Evolutionary conservation across 1,140 invertebrate species (phyloP), one percentile per base, ranked within the genome.

Genomic region (Palaemon carinicauda): DNA sequence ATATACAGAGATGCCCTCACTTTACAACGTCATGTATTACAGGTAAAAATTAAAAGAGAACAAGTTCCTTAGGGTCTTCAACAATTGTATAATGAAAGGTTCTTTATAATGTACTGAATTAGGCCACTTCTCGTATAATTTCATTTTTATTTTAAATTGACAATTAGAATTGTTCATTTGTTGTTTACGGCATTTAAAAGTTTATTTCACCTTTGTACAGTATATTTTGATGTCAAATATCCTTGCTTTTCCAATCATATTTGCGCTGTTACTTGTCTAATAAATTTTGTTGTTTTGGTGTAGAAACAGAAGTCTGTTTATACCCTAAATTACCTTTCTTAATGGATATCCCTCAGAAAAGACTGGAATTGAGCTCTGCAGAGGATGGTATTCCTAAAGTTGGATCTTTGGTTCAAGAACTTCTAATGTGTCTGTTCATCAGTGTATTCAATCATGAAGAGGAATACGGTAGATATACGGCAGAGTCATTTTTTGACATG

Each of bases 1-100:
- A 98, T 99, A 89, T 99, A 99, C 91, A 99, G 99, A 94, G 98
- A 99, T 92, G 98, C 98, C 0, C 92, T 99, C 78, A 96, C 97
- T 51, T 92, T 99, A 87, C 98, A 99, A 92, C 93, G 97, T 89
- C 93, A 99, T 41, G 96, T 97, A 82, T 92, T 99, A 65, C 97
- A 99, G 93, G 88, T 87, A 81, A 19, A n/a, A 60, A 17, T 24
- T 3, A 65, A 60, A 19, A 3, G 51, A 24, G 15, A 10, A 65
- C 21, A 41, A 12, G 12, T 41, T 3, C 12, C 12, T 41, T 41
- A 41, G 41, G 41, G 12, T 41, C 77, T 21, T 79, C 77, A 79
- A 31, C 29, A 73, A 4, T n/a, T 27, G 0, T 21, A 21, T 60
- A 27, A 15, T 60, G 17, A 60, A 5, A 21, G 56, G 56, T 1